Conservation (phyloP, 1,140 invertebrate genomes). For the Drosophila ogumai region DNA sequence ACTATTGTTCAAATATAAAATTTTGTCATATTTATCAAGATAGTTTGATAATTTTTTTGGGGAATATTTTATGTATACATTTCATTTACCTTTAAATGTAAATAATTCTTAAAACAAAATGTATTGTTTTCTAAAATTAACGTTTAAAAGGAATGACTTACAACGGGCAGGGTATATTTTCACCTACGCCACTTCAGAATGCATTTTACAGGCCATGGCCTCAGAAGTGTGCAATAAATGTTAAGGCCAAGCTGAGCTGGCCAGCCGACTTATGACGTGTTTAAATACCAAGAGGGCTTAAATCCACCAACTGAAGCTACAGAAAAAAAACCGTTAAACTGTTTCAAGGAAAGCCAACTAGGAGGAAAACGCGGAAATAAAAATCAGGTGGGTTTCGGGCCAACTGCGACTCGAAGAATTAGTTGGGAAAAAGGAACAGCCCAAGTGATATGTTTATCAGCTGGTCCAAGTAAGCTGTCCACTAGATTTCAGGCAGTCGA, state of each 20-base stretch:
- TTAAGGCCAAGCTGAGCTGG: slow-evolving; percentile 50
- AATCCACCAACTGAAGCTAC: slow-evolving; percentile 13
- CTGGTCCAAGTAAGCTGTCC: slow-evolving; percentile 18
- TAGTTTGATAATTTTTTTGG: not conserved
- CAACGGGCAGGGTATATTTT: not conserved
- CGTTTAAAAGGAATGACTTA: not conserved
- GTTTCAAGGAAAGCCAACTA: not conserved
- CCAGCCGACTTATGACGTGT: slow-evolving; percentile 50
- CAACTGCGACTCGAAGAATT: slow-evolving; percentile 1
- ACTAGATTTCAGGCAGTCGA: slow-evolving; percentile 5
- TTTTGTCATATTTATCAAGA: too few relatives aligned
- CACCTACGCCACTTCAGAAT: slow-evolving; percentile 37
- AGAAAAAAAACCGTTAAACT: slow-evolving; percentile 12
- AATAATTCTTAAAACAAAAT: too few relatives aligned
- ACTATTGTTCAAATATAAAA: too few relatives aligned
- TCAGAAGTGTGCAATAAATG: slow-evolving; percentile 69
- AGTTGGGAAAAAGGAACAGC: not conserved
- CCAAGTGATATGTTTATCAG: slow-evolving; percentile 26
- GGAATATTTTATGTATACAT: too few relatives aligned
- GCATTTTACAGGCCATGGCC: slow-evolving; percentile 37
- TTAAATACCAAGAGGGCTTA: slow-evolving; percentile 50
- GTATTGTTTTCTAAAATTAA: not conserved
- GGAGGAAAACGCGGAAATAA: not conserved
- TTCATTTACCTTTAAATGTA: too few relatives aligned
- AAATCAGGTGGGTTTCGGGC: not conserved